These are phyloP conservation scores for Trialeurodes vaporariorum DNA, from an alignment of 1,140 invertebrate species.

Conservation along the genomic window DNA sequence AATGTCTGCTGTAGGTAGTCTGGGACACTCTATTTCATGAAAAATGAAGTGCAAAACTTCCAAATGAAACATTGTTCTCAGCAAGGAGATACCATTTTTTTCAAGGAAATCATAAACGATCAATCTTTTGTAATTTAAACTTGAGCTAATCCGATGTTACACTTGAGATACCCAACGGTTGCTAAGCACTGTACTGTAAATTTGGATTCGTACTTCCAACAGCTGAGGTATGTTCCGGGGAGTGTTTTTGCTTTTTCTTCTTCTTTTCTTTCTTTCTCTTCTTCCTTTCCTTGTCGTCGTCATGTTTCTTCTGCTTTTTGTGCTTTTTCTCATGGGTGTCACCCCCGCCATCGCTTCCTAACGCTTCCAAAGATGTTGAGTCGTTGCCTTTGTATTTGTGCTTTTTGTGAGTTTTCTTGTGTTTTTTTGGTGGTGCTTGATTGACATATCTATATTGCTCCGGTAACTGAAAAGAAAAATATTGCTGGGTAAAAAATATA, in stretches of 20 bases:
- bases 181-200: slow-evolving; percentile 45
- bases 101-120: too few relatives aligned
- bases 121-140: too few relatives aligned
- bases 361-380: slow-evolving; percentile 27
- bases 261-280: slow-evolving; percentile 94
- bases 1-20: too few relatives aligned
- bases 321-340: slow-evolving; percentile 90
- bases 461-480: slow-evolving; percentile 54
- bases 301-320: slow-evolving; percentile 87
- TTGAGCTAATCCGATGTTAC: too few relatives aligned
- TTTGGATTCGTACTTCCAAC: slow-evolving; percentile 48
- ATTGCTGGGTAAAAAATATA: slow-evolving; percentile 6
- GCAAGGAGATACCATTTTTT: too few relatives aligned
- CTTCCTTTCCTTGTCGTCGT: slow-evolving; percentile 87
- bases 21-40: too few relatives aligned
- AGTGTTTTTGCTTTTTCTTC: slow-evolving; percentile 86
- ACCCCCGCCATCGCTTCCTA: slow-evolving; percentile 45
- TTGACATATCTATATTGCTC: slow-evolving; percentile 92
- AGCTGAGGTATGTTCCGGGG: slow-evolving; percentile 62
- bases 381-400: slow-evolving; percentile 82
- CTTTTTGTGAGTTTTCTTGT: slow-evolving; percentile 91
- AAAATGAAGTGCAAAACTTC: too few relatives aligned
- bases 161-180: too few relatives aligned
- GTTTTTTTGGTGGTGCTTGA: slow-evolving; percentile 80
- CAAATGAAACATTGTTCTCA: too few relatives aligned